Conservation (phyloP, 2,797 vertebrate species). For the Molothrus aeneus region DNA sequence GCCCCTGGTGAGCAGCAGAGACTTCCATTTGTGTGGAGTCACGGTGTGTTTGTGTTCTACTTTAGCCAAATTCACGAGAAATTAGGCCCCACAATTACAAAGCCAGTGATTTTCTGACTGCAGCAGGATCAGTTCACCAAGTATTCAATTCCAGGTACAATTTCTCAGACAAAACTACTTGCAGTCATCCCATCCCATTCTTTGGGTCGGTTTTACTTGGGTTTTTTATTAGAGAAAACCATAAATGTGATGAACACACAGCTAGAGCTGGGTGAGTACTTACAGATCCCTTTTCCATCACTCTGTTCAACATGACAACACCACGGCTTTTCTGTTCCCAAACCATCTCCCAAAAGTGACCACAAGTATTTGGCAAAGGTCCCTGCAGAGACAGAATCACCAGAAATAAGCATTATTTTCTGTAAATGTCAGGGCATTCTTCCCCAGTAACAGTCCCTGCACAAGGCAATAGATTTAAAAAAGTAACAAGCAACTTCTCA, state of each 20-base stretch:
- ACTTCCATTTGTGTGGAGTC: background rate
- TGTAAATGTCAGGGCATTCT: conserved; percentile 7
- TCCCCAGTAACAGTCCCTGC: background rate
- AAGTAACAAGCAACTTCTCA: conserved; percentile 12
- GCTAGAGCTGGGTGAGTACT: conserved; percentile 65
- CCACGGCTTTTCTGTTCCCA: conserved; percentile 95
- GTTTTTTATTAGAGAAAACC: background rate
- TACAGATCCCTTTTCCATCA: conserved; percentile 98
- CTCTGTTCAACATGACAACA: conserved; percentile 97
- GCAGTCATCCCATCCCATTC: background rate
- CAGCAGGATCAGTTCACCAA: background rate
- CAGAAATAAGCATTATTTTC: conserved; percentile 40
- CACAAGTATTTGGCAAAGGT: conserved; percentile 95
- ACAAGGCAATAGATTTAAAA: background rate
- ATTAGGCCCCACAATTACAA: background rate
- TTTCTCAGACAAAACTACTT: background rate
- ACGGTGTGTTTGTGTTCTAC: background rate
- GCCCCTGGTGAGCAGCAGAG: background rate
- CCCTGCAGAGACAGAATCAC: conserved; percentile 82
- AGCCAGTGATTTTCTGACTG: background rate
- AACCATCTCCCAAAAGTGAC: conserved; percentile 99
- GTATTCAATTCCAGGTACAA: background rate
- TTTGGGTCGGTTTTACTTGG: background rate
- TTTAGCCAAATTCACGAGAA: background rate
- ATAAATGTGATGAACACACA: background rate